Evolutionary conservation across 1,140 invertebrate species (phyloP).

Genomic region (Rhopalosiphum padi): DNA sequence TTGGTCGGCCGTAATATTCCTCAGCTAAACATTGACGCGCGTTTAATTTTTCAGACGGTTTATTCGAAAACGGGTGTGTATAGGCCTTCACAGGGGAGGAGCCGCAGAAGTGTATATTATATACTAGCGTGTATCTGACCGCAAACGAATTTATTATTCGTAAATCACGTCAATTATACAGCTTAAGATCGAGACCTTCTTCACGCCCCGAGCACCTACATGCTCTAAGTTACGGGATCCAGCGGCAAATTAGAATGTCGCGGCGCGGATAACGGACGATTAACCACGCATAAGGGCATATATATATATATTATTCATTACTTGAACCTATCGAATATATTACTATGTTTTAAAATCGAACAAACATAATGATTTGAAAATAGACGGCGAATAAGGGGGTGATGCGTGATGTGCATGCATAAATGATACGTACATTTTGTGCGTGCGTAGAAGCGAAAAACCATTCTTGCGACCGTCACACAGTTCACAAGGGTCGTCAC

Average conservation of each 20-base stretch:
- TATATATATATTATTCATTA: background rate
- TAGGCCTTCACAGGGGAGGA: background rate
- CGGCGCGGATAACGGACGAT: background rate
- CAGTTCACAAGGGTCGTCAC: background rate
- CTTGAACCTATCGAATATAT: background rate
- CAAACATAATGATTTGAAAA: background rate
- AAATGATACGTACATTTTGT: background rate
- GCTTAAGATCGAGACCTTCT: background rate
- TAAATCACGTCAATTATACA: slow-evolving; percentile 1
- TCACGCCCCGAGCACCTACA: background rate
- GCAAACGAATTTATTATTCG: background rate
- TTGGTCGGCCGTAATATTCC: background rate
- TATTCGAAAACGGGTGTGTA: background rate
- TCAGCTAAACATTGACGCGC: background rate
- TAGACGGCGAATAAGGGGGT: background rate
- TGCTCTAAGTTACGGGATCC: background rate
- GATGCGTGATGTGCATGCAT: background rate
- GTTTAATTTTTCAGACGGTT: background rate
- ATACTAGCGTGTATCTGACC: background rate
- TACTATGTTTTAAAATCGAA: slow-evolving; percentile 14
- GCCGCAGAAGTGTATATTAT: background rate
- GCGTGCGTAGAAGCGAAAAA: background rate
- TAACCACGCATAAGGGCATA: background rate
- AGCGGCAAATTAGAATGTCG: background rate
- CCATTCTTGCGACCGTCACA: background rate